Conservation (phyloP, 2,797 vertebrate species). For the Muscicapa striata region DNA sequence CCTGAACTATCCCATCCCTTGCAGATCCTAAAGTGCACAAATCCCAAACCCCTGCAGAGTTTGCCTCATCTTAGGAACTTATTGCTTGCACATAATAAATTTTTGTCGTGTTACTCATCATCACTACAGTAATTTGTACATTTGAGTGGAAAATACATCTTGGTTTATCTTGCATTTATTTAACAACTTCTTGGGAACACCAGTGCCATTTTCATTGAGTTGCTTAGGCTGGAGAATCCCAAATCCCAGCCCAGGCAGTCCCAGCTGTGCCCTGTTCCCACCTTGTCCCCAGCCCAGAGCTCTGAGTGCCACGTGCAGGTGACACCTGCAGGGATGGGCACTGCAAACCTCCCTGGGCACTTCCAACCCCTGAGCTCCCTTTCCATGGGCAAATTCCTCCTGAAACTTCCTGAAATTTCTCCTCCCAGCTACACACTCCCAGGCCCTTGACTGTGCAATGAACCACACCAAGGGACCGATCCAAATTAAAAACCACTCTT, state of each 20-base stretch:
- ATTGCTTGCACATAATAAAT: fast-evolving
- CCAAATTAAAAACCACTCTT: neutral
- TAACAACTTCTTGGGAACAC: neutral
- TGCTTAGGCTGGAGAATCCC: fast-evolving
- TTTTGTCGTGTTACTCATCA: too few species aligned
- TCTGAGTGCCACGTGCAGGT: too few species aligned
- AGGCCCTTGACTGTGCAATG: neutral
- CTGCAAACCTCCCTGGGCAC: too few species aligned
- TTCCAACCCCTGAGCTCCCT: too few species aligned
- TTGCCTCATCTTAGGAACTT: neutral
- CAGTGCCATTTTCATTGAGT: neutral
- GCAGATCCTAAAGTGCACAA: neutral
- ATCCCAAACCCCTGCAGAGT: neutral
- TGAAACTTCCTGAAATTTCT: neutral
- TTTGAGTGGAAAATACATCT: neutral
- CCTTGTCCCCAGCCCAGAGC: neutral
- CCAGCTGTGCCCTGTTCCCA: neutral
- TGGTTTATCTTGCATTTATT: neutral
- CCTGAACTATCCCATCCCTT: neutral
- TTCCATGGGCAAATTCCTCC: too few species aligned
- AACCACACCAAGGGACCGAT: neutral
- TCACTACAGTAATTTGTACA: neutral
- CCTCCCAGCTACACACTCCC: neutral
- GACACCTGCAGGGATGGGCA: neutral
- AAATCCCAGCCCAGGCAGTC: fast-evolving